A percentile compares a stretch with the other conserved stretches of the same genome.
These are phyloP conservation scores for Limnephilus marmoratus DNA, from an alignment of 2,888 invertebrate genomes.

Conservation along the genomic window DNA sequence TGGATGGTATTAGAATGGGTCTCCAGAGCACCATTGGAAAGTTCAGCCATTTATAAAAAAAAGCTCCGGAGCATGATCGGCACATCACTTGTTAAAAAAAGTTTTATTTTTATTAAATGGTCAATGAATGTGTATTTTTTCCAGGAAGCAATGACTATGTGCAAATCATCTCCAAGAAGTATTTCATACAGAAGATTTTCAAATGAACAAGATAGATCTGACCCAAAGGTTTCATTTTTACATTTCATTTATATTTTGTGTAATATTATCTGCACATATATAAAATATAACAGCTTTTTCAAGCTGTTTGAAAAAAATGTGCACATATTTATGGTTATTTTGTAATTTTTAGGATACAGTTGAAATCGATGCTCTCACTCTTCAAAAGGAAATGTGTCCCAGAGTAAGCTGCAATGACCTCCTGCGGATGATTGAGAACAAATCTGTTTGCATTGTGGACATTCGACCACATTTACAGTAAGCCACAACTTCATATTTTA, in stretches of 20 bases:
- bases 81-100: too few species aligned
- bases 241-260: neutral
- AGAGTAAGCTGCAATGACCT: constrained; percentile 92
- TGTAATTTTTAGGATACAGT: constrained; percentile 80
- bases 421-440: constrained; percentile 82
- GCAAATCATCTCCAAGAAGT: constrained; percentile 90
- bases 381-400: constrained; percentile 87
- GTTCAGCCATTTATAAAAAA: too few species aligned
- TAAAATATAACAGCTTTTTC: neutral
- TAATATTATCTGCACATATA: neutral
- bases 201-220: constrained; percentile 70
- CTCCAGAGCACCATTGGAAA: too few species aligned
- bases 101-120: too few species aligned
- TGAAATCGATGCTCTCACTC: constrained; percentile 81
- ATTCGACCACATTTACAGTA: constrained; percentile 75
- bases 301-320: too few species aligned
- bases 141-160: constrained; percentile 90
- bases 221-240: constrained; percentile 69
- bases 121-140: neutral
- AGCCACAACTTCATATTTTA: constrained; percentile 68
- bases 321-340: neutral
- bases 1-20: too few species aligned
- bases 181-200: constrained; percentile 91
- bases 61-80: too few species aligned
- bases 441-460: constrained; percentile 76